Conservation (phyloP, 2,113 vertebrate genomes). For the Pseudorhombus dupliciocellatus region DNA sequence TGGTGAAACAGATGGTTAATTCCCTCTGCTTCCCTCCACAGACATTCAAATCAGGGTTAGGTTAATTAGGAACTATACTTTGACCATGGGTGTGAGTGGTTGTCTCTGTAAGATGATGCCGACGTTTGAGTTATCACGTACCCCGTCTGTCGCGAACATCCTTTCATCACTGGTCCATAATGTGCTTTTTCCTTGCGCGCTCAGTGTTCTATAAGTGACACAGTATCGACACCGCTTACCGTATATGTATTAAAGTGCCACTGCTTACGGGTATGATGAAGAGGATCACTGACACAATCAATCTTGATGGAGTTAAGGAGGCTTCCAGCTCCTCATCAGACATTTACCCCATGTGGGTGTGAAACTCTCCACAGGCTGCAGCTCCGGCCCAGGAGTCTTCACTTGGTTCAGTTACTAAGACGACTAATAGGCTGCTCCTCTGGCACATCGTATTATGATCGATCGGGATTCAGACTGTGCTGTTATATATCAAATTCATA, state of each 20-base stretch:
- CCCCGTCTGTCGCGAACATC: not conserved
- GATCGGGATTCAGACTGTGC: constrained; percentile 49
- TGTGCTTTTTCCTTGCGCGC: constrained; percentile 2
- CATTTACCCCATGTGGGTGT: constrained; percentile 36
- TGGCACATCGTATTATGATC: constrained; percentile 54
- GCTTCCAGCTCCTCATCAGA: constrained; percentile 55
- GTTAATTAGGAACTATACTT: too few species aligned
- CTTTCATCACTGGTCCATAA: constrained; percentile 1
- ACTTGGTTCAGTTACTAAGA: constrained; percentile 34
- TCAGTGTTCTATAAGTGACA: constrained; percentile 25
- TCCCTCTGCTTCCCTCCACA: too few species aligned
- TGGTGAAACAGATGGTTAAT: too few species aligned
- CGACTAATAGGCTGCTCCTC: constrained; percentile 43
- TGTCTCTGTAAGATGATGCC: too few species aligned
- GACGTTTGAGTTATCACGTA: not conserved
- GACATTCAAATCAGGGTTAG: too few species aligned
- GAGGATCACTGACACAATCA: constrained; percentile 61
- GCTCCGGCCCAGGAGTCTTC: constrained; percentile 4
- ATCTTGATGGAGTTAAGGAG: constrained; percentile 62
- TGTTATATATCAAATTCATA: constrained; percentile 57
- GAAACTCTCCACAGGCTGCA: constrained; percentile 28
- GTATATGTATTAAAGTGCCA: constrained; percentile 33
- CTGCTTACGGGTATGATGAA: constrained; percentile 60
- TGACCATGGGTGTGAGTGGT: too few species aligned
- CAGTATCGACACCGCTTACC: constrained; percentile 43